Conservation (phyloP, 1,140 invertebrate genomes). For the Rhyzopertha dominica region DNA sequence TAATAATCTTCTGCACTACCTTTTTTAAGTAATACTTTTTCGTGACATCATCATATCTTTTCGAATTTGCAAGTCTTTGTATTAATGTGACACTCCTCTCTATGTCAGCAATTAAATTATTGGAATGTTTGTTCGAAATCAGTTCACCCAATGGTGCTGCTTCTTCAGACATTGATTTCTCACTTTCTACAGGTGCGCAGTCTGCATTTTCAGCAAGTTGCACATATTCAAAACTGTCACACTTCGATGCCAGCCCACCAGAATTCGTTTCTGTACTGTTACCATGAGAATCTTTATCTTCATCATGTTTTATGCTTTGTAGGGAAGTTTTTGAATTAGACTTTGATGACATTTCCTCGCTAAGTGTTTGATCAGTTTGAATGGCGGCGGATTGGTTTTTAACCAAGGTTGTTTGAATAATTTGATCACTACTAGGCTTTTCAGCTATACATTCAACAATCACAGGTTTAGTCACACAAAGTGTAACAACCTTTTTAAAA, state of each 20-base stretch:
- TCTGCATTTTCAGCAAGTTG: no score
- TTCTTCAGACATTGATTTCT: no score
- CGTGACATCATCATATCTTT: conserved; percentile 34
- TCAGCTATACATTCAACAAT: conserved; percentile 24
- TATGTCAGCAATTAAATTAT: conserved; percentile 21
- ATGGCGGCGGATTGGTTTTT: conserved; percentile 20
- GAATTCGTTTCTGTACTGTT: conserved; percentile 12
- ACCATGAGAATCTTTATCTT: conserved; percentile 13
- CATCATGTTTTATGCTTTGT: conserved; percentile 10
- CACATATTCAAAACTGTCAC: conserved; percentile 36
- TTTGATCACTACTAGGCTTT: conserved; percentile 15
- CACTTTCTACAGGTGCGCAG: no score
- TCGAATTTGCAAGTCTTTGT: conserved; percentile 36
- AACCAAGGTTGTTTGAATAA: conserved; percentile 21
- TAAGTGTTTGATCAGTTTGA: conserved; percentile 21
- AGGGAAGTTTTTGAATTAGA: no score
- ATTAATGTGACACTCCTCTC: conserved; percentile 29
- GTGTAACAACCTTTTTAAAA: conserved; percentile 22
- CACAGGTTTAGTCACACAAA: conserved; percentile 31
- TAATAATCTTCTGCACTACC: conserved; percentile 32
- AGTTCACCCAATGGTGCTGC: conserved; percentile 20
- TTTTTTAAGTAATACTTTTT: conserved; percentile 38
- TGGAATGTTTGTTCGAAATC: conserved; percentile 18
- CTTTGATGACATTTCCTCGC: conserved; percentile 9
- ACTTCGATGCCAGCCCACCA: conserved; percentile 19